Evolutionary conservation across 2,113 vertebrate species (phyloP).

Genomic region (Cavia aperea): DNA sequence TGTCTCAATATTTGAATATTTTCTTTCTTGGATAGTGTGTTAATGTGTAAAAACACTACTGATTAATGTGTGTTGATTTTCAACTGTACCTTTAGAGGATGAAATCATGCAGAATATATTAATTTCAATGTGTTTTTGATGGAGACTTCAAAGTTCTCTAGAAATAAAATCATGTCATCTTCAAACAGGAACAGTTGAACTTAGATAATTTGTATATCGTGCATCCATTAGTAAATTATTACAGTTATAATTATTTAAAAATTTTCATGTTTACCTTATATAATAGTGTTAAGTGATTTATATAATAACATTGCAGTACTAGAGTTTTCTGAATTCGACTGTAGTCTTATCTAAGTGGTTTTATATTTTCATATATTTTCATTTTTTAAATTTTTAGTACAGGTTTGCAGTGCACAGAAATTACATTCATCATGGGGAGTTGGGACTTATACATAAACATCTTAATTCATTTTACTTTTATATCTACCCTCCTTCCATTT

Average conservation of each 20-base stretch:
- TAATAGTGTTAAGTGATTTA: background rate
- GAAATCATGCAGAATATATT: background rate
- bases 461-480: background rate
- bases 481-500: background rate
- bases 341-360: background rate
- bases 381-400: background rate
- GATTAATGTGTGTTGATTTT: background rate
- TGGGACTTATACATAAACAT: background rate
- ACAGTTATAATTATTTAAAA: background rate
- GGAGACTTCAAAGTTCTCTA: background rate
- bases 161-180: background rate
- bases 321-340: background rate
- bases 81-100: background rate
- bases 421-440: background rate
- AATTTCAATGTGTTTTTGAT: background rate
- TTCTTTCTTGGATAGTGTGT: background rate
- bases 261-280: background rate
- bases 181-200: background rate
- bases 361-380: background rate
- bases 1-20: background rate
- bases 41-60: background rate
- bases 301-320: background rate
- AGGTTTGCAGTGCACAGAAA: background rate
- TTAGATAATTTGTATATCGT: background rate
- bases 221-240: background rate